phyloP scores from a whole-genome alignment of 2,888 invertebrate species.

The Clepsis dumicolana region DNA sequence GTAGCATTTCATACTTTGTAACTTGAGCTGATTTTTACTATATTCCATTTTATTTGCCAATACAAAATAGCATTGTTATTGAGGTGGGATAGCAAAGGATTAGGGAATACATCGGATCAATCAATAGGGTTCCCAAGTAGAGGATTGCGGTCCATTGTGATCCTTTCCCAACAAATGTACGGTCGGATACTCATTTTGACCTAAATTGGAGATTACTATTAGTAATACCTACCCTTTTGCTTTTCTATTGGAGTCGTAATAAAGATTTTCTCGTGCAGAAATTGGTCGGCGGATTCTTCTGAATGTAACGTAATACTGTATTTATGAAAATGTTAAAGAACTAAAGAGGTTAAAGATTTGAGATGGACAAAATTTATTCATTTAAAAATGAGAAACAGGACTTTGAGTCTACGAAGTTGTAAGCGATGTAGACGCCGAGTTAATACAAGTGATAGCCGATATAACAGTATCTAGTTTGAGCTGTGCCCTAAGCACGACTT shows the following conservation, averaged over 20 bases:
- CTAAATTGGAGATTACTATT: constrained; percentile 42
- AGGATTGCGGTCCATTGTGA: constrained; percentile 49
- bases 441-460: no score
- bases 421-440: no score
- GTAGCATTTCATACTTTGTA: not conserved
- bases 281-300: not conserved
- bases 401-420: no score
- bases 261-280: constrained; percentile 26
- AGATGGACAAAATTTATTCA: not conserved
- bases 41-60: constrained; percentile 14
- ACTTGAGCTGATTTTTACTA: not conserved
- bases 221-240: constrained; percentile 42
- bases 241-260: constrained; percentile 29
- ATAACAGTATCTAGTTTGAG: no score
- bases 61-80: constrained; percentile 28
- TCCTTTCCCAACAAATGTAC: constrained; percentile 48
- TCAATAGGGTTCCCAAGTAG: constrained; percentile 53
- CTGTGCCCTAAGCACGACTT: no score
- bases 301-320: not conserved
- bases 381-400: not conserved
- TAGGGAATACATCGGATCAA: constrained; percentile 56
- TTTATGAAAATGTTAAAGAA: not conserved
- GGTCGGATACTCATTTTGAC: constrained; percentile 41
- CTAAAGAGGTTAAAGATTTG: not conserved
- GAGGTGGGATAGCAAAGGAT: constrained; percentile 46